Conservation (phyloP, 2,113 vertebrate genomes). For the Parotia lawesii region DNA sequence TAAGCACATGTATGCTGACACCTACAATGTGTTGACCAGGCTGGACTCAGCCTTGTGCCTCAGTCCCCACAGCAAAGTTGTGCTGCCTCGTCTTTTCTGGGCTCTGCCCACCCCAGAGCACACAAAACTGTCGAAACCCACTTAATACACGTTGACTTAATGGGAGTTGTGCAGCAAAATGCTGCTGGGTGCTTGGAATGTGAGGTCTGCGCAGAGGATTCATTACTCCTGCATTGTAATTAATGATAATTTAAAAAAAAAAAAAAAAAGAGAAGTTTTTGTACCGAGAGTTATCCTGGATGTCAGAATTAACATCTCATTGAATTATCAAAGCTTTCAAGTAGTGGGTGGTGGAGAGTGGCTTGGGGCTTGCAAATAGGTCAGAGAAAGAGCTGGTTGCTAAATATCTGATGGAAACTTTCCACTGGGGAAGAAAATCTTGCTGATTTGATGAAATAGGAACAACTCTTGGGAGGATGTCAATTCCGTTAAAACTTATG, state of each 20-base stretch:
- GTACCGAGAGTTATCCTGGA: neutral
- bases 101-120: neutral
- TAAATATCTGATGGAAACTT: conserved; percentile 31
- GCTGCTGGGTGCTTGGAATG: neutral
- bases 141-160: neutral
- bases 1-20: neutral
- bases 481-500: neutral
- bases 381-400: conserved; percentile 32
- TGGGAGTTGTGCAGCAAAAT: neutral
- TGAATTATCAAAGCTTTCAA: conserved; percentile 47
- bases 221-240: conserved; percentile 10
- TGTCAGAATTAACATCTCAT: conserved; percentile 58
- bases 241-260: conserved; percentile 1
- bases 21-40: neutral
- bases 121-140: neutral
- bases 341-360: conserved; percentile 28
- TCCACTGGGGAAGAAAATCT: conserved; percentile 36
- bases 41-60: neutral
- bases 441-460: conserved; percentile 46
- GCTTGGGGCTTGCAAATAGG: conserved; percentile 61
- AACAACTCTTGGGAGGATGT: neutral
- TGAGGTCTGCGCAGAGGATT: neutral
- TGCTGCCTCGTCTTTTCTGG: neutral
- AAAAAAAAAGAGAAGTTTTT: neutral
- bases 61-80: accelerated